These are phyloP conservation scores for Ptilodon capucinus DNA, from an alignment of 2,888 invertebrate species.

Conservation along the genomic window DNA sequence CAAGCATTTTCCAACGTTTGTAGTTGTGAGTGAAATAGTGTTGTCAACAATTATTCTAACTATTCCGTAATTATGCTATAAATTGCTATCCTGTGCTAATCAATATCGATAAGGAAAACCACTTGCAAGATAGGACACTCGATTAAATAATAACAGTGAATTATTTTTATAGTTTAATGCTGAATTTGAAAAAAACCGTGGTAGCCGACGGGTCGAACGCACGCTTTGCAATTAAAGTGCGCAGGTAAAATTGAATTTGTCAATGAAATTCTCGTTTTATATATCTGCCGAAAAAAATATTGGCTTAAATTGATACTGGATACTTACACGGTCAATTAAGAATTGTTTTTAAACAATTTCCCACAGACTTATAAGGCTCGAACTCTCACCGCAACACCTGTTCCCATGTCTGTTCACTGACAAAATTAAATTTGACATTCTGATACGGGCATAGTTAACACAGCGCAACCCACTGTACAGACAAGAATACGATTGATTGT, in stretches of 20 bases:
- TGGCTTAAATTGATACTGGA: too few species aligned
- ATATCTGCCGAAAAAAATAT: too few species aligned
- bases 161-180: too few species aligned
- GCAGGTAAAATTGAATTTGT: too few species aligned
- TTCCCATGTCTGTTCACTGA: not conserved
- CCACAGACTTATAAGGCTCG: not conserved
- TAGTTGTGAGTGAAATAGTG: slow-evolving; percentile 14
- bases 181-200: too few species aligned
- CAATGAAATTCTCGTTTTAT: too few species aligned
- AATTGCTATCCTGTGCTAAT: slow-evolving; percentile 34
- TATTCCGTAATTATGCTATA: slow-evolving; percentile 43
- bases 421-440: slow-evolving; percentile 1
- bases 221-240: too few species aligned
- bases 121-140: slow-evolving; percentile 1
- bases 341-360: too few species aligned
- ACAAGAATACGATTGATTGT: slow-evolving; percentile 58
- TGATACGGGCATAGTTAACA: not conserved
- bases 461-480: slow-evolving; percentile 13
- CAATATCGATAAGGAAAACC: slow-evolving; percentile 19
- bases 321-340: too few species aligned
- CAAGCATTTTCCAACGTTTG: slow-evolving; percentile 23
- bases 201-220: too few species aligned
- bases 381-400: not conserved
- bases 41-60: slow-evolving; percentile 42
- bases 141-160: too few species aligned